Percentiles rank a stretch among this genome's conserved stretches.
phyloP scores from a whole-genome alignment of 2,113 vertebrate genomes.

The Gyps fulvus region DNA sequence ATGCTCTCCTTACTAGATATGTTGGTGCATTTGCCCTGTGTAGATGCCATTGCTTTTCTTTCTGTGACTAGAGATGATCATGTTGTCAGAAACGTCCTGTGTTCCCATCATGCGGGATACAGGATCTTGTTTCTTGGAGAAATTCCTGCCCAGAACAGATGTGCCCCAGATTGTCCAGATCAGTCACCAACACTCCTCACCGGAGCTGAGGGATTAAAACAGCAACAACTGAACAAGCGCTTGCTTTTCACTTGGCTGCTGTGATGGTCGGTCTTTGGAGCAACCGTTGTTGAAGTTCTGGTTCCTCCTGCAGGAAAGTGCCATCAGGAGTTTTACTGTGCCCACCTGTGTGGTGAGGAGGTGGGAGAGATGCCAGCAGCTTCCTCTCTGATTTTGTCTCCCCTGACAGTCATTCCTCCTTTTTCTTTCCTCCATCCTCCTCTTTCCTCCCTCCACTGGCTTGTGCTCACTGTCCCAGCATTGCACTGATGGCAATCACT shows the following conservation, averaged over 20 bases:
- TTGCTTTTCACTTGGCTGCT: not conserved
- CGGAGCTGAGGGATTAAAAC: not conserved
- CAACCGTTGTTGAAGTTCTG: not conserved
- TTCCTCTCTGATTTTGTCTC: not conserved
- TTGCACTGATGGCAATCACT: not conserved
- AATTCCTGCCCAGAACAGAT: not conserved
- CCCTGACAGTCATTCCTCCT: not conserved
- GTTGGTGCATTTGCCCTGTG: not conserved
- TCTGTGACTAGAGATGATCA: accelerated
- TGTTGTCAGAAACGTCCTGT: not conserved
- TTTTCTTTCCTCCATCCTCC: not conserved
- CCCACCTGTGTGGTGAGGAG: not conserved
- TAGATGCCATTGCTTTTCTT: not conserved
- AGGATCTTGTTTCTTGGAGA: not conserved
- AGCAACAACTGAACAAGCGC: not conserved
- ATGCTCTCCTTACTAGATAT: not conserved
- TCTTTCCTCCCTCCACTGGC: not conserved
- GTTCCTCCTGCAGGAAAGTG: not conserved
- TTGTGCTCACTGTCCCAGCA: not conserved
- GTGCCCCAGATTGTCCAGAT: accelerated
- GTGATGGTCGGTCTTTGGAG: not conserved
- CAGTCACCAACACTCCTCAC: not conserved
- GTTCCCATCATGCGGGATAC: accelerated
- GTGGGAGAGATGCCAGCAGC: not conserved
- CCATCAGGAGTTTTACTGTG: not conserved